Conservation (phyloP, 1,140 invertebrate genomes). For the Dreissena rostriformis region DNA sequence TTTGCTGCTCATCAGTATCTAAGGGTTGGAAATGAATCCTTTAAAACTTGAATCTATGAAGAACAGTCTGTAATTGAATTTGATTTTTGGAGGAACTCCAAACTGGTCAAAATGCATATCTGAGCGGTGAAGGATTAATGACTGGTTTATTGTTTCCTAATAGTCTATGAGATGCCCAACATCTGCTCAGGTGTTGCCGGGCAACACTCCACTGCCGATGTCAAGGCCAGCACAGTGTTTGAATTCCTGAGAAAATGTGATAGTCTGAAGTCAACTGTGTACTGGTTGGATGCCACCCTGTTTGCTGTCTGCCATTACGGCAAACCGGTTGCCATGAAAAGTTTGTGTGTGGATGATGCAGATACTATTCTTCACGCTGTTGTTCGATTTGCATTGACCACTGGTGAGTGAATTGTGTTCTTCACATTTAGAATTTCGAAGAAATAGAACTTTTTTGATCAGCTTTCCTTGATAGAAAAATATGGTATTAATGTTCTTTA, state of each 20-base stretch:
- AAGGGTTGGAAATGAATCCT: too few species aligned
- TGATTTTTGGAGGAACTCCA: too few species aligned
- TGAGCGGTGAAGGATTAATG: too few species aligned
- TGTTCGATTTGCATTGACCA: constrained; percentile 31
- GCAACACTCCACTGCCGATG: neutral
- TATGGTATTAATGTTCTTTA: too few species aligned
- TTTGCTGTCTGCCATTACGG: constrained; percentile 17
- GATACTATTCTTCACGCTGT: constrained; percentile 32
- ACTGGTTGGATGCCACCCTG: constrained; percentile 30
- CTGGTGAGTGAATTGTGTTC: constrained; percentile 25
- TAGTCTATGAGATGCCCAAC: neutral
- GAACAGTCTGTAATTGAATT: too few species aligned
- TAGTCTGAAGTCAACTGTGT: neutral
- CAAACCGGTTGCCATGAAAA: neutral
- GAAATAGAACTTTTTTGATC: too few species aligned
- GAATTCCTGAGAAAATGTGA: constrained; percentile 10
- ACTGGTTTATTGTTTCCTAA: too few species aligned
- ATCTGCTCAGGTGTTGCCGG: constrained; percentile 23
- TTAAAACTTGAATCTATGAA: too few species aligned
- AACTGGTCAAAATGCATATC: too few species aligned
- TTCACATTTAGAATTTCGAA: neutral
- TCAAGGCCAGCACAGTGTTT: constrained; percentile 16
- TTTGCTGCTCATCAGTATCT: too few species aligned
- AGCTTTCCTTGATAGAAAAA: too few species aligned
- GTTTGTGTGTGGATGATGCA: constrained; percentile 5